A percentile compares a stretch with the other conserved stretches of the same genome.
Evolutionary conservation across 1,140 invertebrate species (phyloP).

Genomic region (Choristoneura fumiferana): DNA sequence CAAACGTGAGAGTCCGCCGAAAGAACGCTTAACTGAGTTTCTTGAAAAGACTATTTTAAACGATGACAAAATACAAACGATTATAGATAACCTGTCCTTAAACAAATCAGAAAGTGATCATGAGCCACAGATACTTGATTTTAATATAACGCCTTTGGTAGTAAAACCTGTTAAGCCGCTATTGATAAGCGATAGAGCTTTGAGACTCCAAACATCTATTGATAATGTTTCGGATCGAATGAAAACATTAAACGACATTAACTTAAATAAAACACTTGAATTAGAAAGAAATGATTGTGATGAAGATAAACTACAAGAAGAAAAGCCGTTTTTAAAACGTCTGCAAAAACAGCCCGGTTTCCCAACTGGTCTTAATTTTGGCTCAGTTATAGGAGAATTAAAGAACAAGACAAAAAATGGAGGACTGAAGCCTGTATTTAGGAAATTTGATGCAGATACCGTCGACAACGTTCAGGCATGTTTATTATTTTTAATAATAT

Average conservation of each 20-base stretch:
- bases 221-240: slow-evolving; percentile 39
- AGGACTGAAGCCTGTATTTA: slow-evolving; percentile 66
- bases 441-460: slow-evolving; percentile 53
- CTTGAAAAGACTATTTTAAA: slow-evolving; percentile 70
- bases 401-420: slow-evolving; percentile 64
- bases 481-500: slow-evolving; percentile 38
- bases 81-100: slow-evolving; percentile 67
- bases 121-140: slow-evolving; percentile 20
- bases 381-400: slow-evolving; percentile 69
- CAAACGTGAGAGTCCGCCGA: slow-evolving; percentile 67
- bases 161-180: slow-evolving; percentile 20
- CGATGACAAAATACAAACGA: slow-evolving; percentile 68
- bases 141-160: slow-evolving; percentile 20
- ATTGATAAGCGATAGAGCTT: slow-evolving; percentile 34
- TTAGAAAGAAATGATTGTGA: slow-evolving; percentile 4
- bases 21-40: slow-evolving; percentile 63
- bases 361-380: slow-evolving; percentile 63
- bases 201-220: slow-evolving; percentile 34
- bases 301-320: slow-evolving; percentile 20
- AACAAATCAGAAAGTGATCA: slow-evolving; percentile 41
- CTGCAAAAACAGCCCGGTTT: slow-evolving; percentile 56
- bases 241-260: slow-evolving; percentile 31
- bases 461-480: slow-evolving; percentile 45
- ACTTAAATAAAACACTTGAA: slow-evolving; percentile 21
- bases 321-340: slow-evolving; percentile 52